A percentile compares a stretch with the other conserved stretches of the same genome.
These are phyloP conservation scores for Oryzias woworae DNA, from an alignment of 2,113 vertebrate species.

Conservation along the genomic window DNA sequence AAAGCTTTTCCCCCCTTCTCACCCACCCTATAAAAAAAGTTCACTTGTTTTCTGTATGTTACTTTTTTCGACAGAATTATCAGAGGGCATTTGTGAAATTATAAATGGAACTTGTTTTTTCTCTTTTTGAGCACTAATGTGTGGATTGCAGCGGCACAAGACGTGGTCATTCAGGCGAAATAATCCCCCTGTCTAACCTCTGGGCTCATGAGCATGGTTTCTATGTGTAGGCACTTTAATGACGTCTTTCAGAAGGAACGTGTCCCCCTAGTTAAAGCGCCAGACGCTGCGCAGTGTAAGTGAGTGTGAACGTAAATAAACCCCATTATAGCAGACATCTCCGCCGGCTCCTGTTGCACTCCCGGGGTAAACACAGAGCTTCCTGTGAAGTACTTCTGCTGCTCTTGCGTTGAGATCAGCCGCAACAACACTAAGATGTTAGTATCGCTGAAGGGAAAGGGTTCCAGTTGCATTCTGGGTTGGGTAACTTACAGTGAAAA, in stretches of 20 bases:
- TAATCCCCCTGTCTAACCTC: constrained; percentile 60
- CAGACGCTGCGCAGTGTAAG: constrained; percentile 90
- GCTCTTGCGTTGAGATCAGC: constrained; percentile 82
- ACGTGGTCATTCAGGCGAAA: constrained; percentile 45
- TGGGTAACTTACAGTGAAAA: constrained; percentile 48
- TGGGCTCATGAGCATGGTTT: constrained; percentile 54
- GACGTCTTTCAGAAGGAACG: constrained; percentile 86
- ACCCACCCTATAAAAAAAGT: no score
- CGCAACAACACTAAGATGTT: constrained; percentile 77
- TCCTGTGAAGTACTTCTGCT: constrained; percentile 88
- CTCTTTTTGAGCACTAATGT: constrained; percentile 16
- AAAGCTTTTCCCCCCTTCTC: no score
- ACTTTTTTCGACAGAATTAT: no score
- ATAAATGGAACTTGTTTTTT: background rate
- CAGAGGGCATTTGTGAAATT: no score
- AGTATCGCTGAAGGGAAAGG: constrained; percentile 70
- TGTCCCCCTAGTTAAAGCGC: constrained; percentile 86
- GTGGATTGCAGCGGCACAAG: constrained; percentile 29
- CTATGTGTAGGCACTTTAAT: constrained; percentile 63
- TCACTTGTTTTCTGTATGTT: no score
- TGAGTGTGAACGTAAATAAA: constrained; percentile 93
- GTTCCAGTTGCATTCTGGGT: constrained; percentile 15
- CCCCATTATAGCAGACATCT: constrained; percentile 92
- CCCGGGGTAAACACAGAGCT: constrained; percentile 91
- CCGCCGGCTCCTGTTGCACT: constrained; percentile 88